Percentiles rank a stretch among this genome's conserved stretches.
phyloP scores from a whole-genome alignment of 2,797 vertebrate species.

The Gastrophryne carolinensis region DNA sequence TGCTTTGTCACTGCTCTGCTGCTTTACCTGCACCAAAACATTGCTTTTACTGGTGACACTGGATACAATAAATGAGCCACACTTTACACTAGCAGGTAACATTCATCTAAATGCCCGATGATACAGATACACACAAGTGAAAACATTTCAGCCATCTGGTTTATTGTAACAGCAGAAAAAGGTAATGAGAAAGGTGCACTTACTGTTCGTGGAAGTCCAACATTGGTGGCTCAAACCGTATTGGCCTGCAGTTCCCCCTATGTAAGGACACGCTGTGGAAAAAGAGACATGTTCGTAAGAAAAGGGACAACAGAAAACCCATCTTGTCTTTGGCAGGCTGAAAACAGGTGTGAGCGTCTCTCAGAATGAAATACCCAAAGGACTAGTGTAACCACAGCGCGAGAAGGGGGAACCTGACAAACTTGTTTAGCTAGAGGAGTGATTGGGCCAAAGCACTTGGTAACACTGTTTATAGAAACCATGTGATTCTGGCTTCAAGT shows the following conservation, averaged over 20 bases:
- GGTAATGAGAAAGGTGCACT: slow-evolving; percentile 66
- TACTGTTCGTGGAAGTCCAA: slow-evolving; percentile 98
- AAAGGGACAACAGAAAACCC: slow-evolving; percentile 24
- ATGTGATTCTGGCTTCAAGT: slow-evolving; percentile 7
- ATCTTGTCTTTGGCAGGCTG: slow-evolving; percentile 3
- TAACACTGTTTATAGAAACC: slow-evolving; percentile 48
- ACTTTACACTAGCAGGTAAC: no score
- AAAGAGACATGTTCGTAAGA: slow-evolving; percentile 58
- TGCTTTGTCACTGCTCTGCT: not conserved
- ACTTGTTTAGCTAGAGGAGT: slow-evolving; percentile 32
- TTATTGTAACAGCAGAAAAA: no score
- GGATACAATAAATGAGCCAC: no score
- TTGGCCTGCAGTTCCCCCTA: slow-evolving; percentile 90
- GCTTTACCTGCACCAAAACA: no score
- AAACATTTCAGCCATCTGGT: no score
- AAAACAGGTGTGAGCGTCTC: not conserved
- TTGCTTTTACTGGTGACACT: no score
- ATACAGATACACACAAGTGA: no score
- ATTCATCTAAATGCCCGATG: no score
- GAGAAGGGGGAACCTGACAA: slow-evolving; percentile 49
- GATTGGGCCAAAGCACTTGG: slow-evolving; percentile 20
- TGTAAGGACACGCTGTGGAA: slow-evolving; percentile 81
- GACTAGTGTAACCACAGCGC: slow-evolving; percentile 18
- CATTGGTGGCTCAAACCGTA: slow-evolving; percentile 97
- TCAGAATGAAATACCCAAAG: slow-evolving; percentile 12